A percentile compares a stretch with the other conserved stretches of the same genome.
These are phyloP conservation scores for Augochlorella aurata DNA, from an alignment of 2,888 invertebrate species.

Conservation along the genomic window DNA sequence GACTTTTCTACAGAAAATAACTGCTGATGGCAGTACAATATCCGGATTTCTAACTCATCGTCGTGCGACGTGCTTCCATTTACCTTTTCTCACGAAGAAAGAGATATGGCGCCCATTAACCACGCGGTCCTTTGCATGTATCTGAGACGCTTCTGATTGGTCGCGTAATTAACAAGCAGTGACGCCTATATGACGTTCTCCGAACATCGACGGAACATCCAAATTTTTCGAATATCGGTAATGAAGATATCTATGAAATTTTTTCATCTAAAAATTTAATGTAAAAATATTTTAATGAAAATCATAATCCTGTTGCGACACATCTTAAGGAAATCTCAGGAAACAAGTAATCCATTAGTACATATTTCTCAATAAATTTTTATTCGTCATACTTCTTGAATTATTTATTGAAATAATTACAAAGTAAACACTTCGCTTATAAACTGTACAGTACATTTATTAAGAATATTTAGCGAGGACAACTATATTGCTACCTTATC, in stretches of 20 bases:
- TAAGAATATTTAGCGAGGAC: not conserved
- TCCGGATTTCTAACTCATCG: slow-evolving; percentile 65
- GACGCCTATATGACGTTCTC: slow-evolving; percentile 48
- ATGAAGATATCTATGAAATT: not conserved
- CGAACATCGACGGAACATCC: not conserved
- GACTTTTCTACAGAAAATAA: slow-evolving; percentile 44
- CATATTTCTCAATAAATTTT: not conserved
- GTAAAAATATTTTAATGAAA: not conserved
- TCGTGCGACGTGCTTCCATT: slow-evolving; percentile 59
- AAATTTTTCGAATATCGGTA: not conserved
- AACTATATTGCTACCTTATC: not conserved
- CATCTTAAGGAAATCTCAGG: too few species aligned
- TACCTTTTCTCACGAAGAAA: slow-evolving; percentile 76
- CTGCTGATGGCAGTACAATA: slow-evolving; percentile 71
- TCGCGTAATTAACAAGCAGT: not conserved
- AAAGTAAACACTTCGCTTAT: slow-evolving; percentile 48
- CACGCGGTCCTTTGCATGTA: slow-evolving; percentile 39
- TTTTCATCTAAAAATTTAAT: not conserved
- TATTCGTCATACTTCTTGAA: slow-evolving; percentile 12
- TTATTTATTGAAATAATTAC: slow-evolving; percentile 4
- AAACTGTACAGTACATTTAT: slow-evolving; percentile 56
- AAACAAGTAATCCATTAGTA: not conserved
- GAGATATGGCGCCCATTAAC: slow-evolving; percentile 64
- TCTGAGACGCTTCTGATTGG: slow-evolving; percentile 52
- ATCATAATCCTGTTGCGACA: not conserved